Evolutionary conservation across 1,140 invertebrate genomes (phyloP).

Genomic region (Brachionus rubens): DNA sequence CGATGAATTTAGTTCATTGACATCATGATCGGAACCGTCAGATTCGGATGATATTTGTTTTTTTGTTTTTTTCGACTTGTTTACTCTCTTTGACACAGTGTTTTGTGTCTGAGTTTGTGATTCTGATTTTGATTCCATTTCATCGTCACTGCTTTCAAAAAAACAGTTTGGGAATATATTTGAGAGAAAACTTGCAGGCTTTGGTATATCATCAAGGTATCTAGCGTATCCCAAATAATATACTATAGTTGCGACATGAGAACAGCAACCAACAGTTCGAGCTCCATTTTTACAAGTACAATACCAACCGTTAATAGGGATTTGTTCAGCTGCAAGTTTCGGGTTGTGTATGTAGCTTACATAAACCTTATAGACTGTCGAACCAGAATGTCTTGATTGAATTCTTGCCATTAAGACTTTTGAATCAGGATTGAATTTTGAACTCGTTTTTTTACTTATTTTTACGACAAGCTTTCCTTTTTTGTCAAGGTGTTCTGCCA

Average conservation of each 20-base stretch:
- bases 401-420: neutral
- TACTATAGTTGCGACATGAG: neutral
- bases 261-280: neutral
- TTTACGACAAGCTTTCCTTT: neutral
- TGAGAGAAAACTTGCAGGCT: neutral
- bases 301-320: slow-evolving; percentile 5
- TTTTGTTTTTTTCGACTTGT: neutral
- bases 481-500: slow-evolving; percentile 1
- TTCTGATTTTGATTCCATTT: neutral
- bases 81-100: too few relatives aligned
- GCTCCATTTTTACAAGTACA: slow-evolving; percentile 19
- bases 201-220: neutral
- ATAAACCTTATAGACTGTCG: neutral
- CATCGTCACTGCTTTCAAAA: neutral
- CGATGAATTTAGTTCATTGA: too few relatives aligned
- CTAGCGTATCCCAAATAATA: neutral
- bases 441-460: neutral
- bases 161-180: neutral
- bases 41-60: neutral
- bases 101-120: too few relatives aligned
- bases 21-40: too few relatives aligned
- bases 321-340: neutral
- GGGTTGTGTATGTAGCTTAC: neutral
- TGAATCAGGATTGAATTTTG: neutral
- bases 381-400: neutral